These are phyloP conservation scores for Lepeophtheirus salmonis DNA, from an alignment of 1,140 invertebrate species.

Conservation along the genomic window DNA sequence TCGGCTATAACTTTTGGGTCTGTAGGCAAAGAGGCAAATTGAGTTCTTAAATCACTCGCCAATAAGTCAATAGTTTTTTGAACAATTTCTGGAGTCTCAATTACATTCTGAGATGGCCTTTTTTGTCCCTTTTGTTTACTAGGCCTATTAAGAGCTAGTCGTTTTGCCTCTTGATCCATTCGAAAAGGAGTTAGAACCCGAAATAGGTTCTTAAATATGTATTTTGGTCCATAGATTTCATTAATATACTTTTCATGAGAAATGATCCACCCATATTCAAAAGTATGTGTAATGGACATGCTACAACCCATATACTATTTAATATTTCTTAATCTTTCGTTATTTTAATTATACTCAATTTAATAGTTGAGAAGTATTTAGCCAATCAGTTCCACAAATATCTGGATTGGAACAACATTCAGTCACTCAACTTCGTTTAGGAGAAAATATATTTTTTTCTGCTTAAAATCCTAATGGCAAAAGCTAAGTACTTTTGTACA, in stretches of 20 bases:
- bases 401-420: no score
- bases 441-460: no score
- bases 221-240: background rate
- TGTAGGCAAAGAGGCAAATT: background rate
- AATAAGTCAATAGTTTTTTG: no score
- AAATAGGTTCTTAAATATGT: background rate
- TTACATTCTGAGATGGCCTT: background rate
- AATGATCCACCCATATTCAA: background rate
- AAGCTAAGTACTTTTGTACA: no score
- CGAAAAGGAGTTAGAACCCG: slow-evolving; percentile 6
- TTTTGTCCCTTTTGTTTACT: background rate
- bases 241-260: slow-evolving; percentile 2
- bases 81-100: background rate
- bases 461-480: no score
- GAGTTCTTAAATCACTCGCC: background rate
- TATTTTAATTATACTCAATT: no score
- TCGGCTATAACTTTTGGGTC: background rate
- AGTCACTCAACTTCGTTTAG: no score
- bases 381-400: no score
- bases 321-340: no score
- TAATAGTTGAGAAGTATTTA: no score
- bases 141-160: background rate
- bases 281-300: background rate
- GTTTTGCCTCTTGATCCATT: slow-evolving; percentile 12
- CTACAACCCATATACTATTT: no score